These are phyloP conservation scores for Rhorus exstirpatorius DNA, from an alignment of 2,888 invertebrate genomes.

Conservation along the genomic window DNA sequence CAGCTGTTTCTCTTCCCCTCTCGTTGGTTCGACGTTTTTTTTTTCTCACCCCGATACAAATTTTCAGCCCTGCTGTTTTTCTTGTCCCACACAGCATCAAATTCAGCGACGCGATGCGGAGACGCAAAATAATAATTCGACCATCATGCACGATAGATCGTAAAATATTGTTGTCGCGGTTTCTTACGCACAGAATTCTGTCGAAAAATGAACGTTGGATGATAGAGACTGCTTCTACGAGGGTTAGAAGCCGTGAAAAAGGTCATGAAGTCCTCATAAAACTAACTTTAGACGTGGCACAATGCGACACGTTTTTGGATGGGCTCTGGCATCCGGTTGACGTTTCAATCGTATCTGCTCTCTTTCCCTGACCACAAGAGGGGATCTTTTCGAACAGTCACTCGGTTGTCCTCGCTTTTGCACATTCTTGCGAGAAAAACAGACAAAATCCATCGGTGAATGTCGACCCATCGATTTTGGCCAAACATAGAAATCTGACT, in stretches of 20 bases:
- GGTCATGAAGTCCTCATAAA: conserved; percentile 80
- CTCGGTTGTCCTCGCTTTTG: conserved; percentile 37
- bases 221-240: background rate
- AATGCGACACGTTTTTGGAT: conserved; percentile 71
- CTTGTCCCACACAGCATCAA: conserved; percentile 16
- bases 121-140: conserved; percentile 14
- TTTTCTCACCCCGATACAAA: conserved; percentile 14
- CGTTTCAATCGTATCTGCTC: conserved; percentile 76
- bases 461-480: conserved; percentile 33
- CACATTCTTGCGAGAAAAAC: conserved; percentile 47
- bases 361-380: conserved; percentile 24
- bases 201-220: conserved; percentile 21
- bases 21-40: conserved; percentile 3
- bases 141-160: background rate
- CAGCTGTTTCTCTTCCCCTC: conserved; percentile 32
- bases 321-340: conserved; percentile 74
- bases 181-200: conserved; percentile 12
- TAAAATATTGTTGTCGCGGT: background rate
- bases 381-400: conserved; percentile 20
- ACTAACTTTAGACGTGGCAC: conserved; percentile 77
- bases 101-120: conserved; percentile 3
- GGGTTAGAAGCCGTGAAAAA: conserved; percentile 20
- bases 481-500: conserved; percentile 39
- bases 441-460: conserved; percentile 26
- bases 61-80: conserved; percentile 20